Conservation (phyloP, 92 coral and sea anemone species). For the Epizoanthus fatuus region DNA sequence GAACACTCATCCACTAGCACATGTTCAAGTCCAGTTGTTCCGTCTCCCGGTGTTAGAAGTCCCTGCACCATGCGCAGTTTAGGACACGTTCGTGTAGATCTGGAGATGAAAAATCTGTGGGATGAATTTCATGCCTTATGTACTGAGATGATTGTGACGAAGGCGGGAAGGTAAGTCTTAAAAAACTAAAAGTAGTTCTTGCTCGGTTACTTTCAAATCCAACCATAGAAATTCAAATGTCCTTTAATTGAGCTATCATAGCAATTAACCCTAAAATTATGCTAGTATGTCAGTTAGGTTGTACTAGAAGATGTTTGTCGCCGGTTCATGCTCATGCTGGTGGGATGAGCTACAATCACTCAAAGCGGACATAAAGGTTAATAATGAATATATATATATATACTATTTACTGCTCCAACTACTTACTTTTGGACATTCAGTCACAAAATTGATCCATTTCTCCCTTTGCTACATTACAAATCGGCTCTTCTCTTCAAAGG, state of each 20-base stretch:
- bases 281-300: no score
- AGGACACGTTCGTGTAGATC: slow-evolving; percentile 90
- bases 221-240: slow-evolving; percentile 1
- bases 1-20: slow-evolving; percentile 5
- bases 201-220: not conserved
- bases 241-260: not conserved
- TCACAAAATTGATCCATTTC: no score
- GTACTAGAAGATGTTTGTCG: no score
- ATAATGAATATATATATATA: no score
- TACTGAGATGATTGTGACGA: slow-evolving; percentile 97
- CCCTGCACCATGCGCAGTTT: slow-evolving; percentile 66
- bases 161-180: slow-evolving; percentile 95
- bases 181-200: not conserved
- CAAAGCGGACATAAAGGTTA: no score
- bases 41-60: slow-evolving; percentile 27
- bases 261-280: no score
- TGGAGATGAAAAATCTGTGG: slow-evolving; percentile 98
- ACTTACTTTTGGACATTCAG: no score
- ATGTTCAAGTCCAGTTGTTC: slow-evolving; percentile 39
- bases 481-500: no score
- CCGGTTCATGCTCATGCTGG: no score
- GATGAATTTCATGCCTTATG: slow-evolving; percentile 92
- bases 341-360: no score
- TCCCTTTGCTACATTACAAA: no score
- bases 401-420: no score